phyloP scores from a whole-genome alignment of 2,113 vertebrate species.

The Python bivittatus region DNA sequence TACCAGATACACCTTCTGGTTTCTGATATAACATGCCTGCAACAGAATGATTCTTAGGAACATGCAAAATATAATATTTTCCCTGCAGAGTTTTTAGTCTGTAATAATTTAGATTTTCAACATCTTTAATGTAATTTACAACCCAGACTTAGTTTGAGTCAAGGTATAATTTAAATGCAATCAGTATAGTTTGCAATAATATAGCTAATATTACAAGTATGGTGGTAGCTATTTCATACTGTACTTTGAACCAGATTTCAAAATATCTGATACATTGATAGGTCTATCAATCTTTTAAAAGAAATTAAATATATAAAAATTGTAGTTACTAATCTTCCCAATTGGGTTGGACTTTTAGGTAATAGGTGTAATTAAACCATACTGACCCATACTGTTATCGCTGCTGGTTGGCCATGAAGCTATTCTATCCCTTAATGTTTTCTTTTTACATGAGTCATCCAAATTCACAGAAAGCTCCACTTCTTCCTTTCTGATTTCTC shows the following conservation, averaged over 20 bases:
- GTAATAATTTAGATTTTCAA: not conserved
- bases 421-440: slow-evolving; percentile 70
- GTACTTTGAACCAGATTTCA: not conserved
- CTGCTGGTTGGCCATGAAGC: slow-evolving; percentile 80
- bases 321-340: not conserved
- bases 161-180: not conserved
- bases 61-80: not conserved
- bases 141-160: not conserved
- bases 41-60: not conserved
- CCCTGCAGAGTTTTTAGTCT: not conserved
- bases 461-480: slow-evolving; percentile 74
- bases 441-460: slow-evolving; percentile 72
- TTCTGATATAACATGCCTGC: not conserved
- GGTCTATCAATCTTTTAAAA: not conserved
- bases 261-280: not conserved
- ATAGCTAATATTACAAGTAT: not conserved
- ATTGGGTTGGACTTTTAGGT: not conserved
- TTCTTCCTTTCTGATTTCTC: slow-evolving; percentile 84
- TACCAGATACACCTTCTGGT: not conserved
- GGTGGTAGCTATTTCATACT: not conserved
- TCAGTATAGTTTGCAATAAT: not conserved
- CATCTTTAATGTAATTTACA: not conserved
- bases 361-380: slow-evolving; percentile 22
- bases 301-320: not conserved
- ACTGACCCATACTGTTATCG: slow-evolving; percentile 82